Conservation (phyloP, 2,797 vertebrate species). For the Hylomyscus alleni region DNA sequence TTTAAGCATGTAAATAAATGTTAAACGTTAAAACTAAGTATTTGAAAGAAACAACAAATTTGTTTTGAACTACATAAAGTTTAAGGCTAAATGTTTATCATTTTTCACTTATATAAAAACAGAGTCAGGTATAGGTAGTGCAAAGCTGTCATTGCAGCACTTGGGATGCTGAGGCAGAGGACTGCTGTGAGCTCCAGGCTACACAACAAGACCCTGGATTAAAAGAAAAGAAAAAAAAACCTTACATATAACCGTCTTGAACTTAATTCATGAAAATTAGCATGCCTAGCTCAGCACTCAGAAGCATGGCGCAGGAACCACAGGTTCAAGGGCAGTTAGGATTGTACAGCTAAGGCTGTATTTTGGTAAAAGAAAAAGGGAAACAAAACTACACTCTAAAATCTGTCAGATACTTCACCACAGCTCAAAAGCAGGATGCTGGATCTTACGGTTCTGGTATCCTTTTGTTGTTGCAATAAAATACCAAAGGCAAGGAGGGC, state of each 20-base stretch:
- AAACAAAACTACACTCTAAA: neutral
- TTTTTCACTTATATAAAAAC: conserved; percentile 5
- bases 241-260: neutral
- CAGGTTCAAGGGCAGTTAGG: neutral
- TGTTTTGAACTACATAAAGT: conserved; percentile 30
- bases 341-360: neutral
- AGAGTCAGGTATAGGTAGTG: neutral
- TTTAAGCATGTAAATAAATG: neutral
- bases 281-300: neutral
- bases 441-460: neutral
- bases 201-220: neutral
- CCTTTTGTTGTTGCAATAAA: neutral
- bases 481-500: neutral
- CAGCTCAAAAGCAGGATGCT: conserved; percentile 9
- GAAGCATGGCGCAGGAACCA: no score
- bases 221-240: neutral
- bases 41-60: conserved; percentile 34
- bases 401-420: neutral
- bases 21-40: conserved; percentile 31
- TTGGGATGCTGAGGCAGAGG: neutral
- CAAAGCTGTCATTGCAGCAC: neutral
- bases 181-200: neutral
- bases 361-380: neutral
- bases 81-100: conserved; percentile 18
- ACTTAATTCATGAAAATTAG: conserved; percentile 40